phyloP scores from a whole-genome alignment of 2,113 vertebrate species.

The mouse (Mus musculus) region DNA sequence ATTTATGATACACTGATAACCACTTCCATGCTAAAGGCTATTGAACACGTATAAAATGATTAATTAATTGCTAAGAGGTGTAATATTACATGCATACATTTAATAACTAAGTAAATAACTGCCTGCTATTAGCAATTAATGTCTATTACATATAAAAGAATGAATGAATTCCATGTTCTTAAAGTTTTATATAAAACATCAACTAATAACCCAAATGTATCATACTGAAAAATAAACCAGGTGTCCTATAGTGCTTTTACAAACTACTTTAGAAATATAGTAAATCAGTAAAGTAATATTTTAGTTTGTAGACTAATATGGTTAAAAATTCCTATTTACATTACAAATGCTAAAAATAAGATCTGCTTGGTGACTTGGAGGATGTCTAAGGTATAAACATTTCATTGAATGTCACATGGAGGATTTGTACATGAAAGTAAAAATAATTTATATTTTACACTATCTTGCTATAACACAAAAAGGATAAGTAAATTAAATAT shows the following conservation, averaged over 20 bases:
- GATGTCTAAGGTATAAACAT: background rate
- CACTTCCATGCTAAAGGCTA: background rate
- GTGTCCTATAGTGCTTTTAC: background rate
- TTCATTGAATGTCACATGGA: background rate
- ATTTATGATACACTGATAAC: constrained; percentile 3
- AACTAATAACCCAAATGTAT: background rate
- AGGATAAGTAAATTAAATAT: background rate
- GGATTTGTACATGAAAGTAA: background rate
- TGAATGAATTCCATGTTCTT: background rate
- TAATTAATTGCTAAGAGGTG: constrained; percentile 29
- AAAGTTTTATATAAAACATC: background rate
- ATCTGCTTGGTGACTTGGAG: background rate
- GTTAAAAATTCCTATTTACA: background rate
- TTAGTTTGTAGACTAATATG: background rate
- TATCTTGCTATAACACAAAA: background rate
- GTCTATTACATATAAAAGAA: background rate
- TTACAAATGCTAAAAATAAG: background rate
- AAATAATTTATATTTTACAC: background rate
- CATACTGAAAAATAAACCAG: background rate
- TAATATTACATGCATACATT: background rate
- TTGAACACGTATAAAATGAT: constrained; percentile 11
- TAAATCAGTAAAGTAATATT: background rate
- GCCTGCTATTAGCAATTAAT: background rate
- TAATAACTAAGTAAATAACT: constrained; percentile 26
- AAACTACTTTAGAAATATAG: constrained; percentile 37